phyloP scores from a whole-genome alignment of 2,888 invertebrate species.

The Polydrusus pterygomalis region DNA sequence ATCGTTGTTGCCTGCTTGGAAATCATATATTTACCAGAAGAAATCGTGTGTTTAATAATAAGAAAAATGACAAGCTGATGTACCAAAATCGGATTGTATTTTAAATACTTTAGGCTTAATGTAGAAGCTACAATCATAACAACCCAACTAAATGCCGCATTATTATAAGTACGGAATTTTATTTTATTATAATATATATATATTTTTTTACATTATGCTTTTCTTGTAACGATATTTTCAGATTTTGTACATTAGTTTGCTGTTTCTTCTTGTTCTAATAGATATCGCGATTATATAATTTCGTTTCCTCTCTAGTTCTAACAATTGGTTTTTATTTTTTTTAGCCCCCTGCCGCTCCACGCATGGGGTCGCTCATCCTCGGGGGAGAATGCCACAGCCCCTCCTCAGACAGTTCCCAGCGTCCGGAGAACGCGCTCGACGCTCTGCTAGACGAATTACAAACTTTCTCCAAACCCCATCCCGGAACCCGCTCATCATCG shows the following conservation, averaged over 20 bases:
- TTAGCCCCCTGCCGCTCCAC: conserved; percentile 77
- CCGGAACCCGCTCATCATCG: conserved; percentile 61
- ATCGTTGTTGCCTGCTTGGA: conserved; percentile 46
- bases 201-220: neutral
- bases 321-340: conserved; percentile 51
- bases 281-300: neutral
- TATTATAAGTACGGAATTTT: neutral
- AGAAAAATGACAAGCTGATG: neutral
- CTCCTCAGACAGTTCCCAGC: conserved; percentile 75
- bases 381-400: conserved; percentile 72
- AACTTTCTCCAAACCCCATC: conserved; percentile 86
- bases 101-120: no score
- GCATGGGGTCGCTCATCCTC: conserved; percentile 78
- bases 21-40: conserved; percentile 20
- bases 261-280: neutral
- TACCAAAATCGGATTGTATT: neutral
- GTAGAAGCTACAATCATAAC: neutral
- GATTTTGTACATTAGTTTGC: conserved; percentile 3
- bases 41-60: neutral
- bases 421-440: conserved; percentile 97
- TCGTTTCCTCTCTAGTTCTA: neutral
- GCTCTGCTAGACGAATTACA: conserved; percentile 95
- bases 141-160: neutral
- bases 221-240: neutral
- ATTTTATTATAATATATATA: no score